phyloP scores from a whole-genome alignment of 2,113 vertebrate species.

The Hystrix cristata region DNA sequence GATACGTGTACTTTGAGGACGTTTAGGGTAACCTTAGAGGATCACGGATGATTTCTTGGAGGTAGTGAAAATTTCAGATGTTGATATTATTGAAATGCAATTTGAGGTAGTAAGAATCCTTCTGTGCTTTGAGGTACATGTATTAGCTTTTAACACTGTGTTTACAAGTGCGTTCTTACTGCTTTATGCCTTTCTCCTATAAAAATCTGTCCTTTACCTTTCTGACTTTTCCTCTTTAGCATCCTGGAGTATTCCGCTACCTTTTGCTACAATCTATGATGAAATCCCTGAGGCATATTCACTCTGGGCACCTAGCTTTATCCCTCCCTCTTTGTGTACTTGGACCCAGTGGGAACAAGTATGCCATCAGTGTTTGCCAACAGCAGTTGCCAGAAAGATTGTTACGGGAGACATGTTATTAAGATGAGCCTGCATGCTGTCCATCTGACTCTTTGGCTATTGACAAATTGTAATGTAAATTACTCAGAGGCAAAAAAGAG shows the following conservation, averaged over 20 bases:
- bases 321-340: background rate
- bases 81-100: background rate
- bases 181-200: background rate
- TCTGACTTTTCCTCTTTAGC: background rate
- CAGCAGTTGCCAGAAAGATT: background rate
- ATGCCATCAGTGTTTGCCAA: conserved; percentile 36
- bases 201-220: background rate
- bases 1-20: background rate
- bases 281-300: background rate
- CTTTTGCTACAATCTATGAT: conserved; percentile 22
- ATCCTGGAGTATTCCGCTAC: conserved; percentile 3
- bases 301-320: background rate
- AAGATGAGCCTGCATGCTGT: conserved; percentile 38
- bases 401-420: conserved; percentile 10
- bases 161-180: conserved; percentile 52
- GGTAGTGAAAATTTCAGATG: background rate
- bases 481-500: conserved; percentile 41
- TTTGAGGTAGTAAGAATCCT: background rate
- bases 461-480: conserved; percentile 60
- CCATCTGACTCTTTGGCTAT: conserved; percentile 26
- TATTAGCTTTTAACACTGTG: background rate
- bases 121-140: background rate
- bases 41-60: conserved; percentile 39
- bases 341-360: background rate
- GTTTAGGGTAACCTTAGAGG: background rate